Conservation (phyloP, 2,113 vertebrate genomes). For the Lepus europaeus region DNA sequence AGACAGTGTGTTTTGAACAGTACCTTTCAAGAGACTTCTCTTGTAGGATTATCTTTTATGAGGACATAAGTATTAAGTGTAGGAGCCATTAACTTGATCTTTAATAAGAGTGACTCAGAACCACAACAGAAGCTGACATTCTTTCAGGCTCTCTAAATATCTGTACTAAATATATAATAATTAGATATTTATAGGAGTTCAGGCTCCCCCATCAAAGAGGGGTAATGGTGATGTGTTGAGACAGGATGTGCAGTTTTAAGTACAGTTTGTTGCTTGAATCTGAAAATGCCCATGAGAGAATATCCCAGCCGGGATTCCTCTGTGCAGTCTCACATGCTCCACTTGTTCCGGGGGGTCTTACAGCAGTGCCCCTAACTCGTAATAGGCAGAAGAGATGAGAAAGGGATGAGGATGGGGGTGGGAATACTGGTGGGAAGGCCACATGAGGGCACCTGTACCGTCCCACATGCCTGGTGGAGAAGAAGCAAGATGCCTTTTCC, state of each 20-base stretch:
- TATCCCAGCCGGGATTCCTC: neutral
- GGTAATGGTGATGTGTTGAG: neutral
- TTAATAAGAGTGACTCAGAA: constrained; percentile 84
- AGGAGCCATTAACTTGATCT: constrained; percentile 84
- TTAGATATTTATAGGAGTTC: constrained; percentile 63
- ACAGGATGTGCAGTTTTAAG: constrained; percentile 7
- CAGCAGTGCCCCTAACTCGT: neutral
- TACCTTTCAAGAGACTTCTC: constrained; percentile 79
- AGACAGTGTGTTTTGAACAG: constrained; percentile 78
- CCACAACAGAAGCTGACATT: constrained; percentile 65
- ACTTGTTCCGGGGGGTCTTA: neutral
- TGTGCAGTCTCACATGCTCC: neutral
- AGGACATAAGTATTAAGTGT: constrained; percentile 83
- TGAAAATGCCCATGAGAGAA: constrained; percentile 10
- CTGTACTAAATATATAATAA: constrained; percentile 63
- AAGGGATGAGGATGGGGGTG: too few species aligned
- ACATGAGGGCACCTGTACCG: neutral
- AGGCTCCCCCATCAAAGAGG: constrained; percentile 10
- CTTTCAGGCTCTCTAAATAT: constrained; percentile 59
- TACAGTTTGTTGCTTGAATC: constrained; percentile 4
- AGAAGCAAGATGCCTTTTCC: rapidly evolving
- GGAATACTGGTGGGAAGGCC: neutral
- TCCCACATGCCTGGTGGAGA: rapidly evolving
- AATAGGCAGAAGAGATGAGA: neutral
- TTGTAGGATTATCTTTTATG: constrained; percentile 72